Conservation (phyloP, 92 coral and sea anemone genomes). For the Bergia sp. region DNA sequence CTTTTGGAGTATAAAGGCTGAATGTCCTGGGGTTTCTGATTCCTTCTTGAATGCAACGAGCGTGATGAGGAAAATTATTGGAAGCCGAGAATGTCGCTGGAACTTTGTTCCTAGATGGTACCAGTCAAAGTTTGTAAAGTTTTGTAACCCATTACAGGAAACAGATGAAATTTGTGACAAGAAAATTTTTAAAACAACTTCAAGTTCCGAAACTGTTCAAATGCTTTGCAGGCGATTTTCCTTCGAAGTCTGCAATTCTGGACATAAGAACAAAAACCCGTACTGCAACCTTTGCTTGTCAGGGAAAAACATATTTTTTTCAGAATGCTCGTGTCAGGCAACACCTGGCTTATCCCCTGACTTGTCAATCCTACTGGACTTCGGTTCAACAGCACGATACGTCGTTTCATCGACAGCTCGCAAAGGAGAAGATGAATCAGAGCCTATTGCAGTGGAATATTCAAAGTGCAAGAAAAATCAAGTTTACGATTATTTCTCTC, state of each 20-base stretch:
- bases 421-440: slow-evolving; percentile 25
- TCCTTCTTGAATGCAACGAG: slow-evolving; percentile 1
- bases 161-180: not conserved
- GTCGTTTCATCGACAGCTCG: not conserved
- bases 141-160: not conserved
- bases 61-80: not conserved
- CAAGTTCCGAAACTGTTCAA: slow-evolving; percentile 7
- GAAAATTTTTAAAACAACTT: not conserved
- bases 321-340: not conserved
- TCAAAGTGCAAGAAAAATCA: not conserved
- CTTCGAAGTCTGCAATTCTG: not conserved
- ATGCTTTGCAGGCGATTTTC: not conserved
- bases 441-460: not conserved
- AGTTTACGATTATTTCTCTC: slow-evolving; percentile 22
- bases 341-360: not conserved
- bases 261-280: not conserved
- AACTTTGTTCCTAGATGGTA: not conserved
- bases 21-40: not conserved
- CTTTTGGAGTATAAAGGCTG: slow-evolving; percentile 17
- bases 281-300: slow-evolving; percentile 6
- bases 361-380: slow-evolving; percentile 5
- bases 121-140: not conserved
- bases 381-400: slow-evolving; percentile 19
- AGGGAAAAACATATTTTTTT: not conserved
- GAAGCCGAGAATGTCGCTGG: not conserved